Evolutionary conservation across 2,888 invertebrate genomes (phyloP).

Genomic region (Lacanobia oleracea): DNA sequence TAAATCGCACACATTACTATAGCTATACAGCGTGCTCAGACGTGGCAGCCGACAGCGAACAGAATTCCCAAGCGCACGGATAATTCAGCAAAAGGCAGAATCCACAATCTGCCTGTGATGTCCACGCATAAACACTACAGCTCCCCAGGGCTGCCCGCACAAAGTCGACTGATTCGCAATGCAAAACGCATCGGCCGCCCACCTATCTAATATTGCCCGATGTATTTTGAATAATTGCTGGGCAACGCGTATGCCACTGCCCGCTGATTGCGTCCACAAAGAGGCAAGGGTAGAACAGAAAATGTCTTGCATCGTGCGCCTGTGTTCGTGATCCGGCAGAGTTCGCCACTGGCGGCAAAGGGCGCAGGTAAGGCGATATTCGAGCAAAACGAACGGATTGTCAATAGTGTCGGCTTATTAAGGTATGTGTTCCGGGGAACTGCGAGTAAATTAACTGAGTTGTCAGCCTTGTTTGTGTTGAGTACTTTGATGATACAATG

Average conservation of each 20-base stretch:
- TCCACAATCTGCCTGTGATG: constrained; percentile 82
- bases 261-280: constrained; percentile 85
- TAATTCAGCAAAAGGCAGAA: constrained; percentile 83
- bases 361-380: not conserved
- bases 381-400: constrained; percentile 2
- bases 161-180: constrained; percentile 89
- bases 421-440: constrained; percentile 3
- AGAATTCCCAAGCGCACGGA: constrained; percentile 77
- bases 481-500: too few species aligned
- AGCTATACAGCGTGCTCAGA: constrained; percentile 42
- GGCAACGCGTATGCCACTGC: constrained; percentile 71
- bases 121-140: constrained; percentile 80
- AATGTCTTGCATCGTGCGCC: constrained; percentile 82
- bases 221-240: constrained; percentile 90
- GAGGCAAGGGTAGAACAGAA: constrained; percentile 80
- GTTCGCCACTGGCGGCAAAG: not conserved
- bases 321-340: constrained; percentile 29
- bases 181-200: constrained; percentile 88
- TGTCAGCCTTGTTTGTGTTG: not conserved
- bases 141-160: constrained; percentile 82
- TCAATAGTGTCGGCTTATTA: constrained; percentile 23
- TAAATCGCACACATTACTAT: constrained; percentile 56
- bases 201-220: constrained; percentile 89
- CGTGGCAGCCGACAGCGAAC: constrained; percentile 67
- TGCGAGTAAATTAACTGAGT: not conserved